Percentiles rank a stretch among this genome's conserved stretches.
These are phyloP conservation scores for Platerodrilus igneus DNA, from an alignment of 2,888 invertebrate genomes.

Conservation along the genomic window DNA sequence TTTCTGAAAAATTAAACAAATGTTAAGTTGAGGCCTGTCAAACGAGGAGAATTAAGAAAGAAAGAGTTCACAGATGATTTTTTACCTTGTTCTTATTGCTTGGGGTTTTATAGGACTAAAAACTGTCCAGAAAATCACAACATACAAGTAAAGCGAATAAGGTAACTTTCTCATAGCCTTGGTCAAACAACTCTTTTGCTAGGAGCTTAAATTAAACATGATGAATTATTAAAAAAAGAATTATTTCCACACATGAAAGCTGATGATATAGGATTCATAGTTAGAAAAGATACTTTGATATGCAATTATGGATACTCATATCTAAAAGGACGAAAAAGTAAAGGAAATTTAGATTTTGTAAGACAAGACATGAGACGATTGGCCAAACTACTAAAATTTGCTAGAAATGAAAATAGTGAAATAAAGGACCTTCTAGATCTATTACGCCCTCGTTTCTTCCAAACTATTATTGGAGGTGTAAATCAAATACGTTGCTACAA, in stretches of 20 bases:
- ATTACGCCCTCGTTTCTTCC: constrained; percentile 22
- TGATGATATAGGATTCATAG: background rate
- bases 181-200: constrained; percentile 22
- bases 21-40: constrained; percentile 14
- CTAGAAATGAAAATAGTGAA: constrained; percentile 7
- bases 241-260: constrained; percentile 22
- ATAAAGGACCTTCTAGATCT: constrained; percentile 25
- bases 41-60: constrained; percentile 6
- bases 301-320: constrained; percentile 26
- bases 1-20: constrained; percentile 15
- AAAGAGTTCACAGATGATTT: constrained; percentile 8
- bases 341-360: constrained; percentile 27
- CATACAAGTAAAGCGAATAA: constrained; percentile 5
- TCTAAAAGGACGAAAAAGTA: constrained; percentile 25
- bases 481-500: constrained; percentile 28
- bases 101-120: constrained; percentile 20
- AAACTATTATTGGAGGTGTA: constrained; percentile 22
- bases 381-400: constrained; percentile 23
- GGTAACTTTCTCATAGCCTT: constrained; percentile 17
- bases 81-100: constrained; percentile 15
- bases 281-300: constrained; percentile 20
- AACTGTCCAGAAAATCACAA: constrained; percentile 12
- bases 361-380: constrained; percentile 23
- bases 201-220: constrained; percentile 14
- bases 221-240: constrained; percentile 19